Conservation (phyloP, 2,888 invertebrate genomes). For the Cataglyphis cursor region DNA sequence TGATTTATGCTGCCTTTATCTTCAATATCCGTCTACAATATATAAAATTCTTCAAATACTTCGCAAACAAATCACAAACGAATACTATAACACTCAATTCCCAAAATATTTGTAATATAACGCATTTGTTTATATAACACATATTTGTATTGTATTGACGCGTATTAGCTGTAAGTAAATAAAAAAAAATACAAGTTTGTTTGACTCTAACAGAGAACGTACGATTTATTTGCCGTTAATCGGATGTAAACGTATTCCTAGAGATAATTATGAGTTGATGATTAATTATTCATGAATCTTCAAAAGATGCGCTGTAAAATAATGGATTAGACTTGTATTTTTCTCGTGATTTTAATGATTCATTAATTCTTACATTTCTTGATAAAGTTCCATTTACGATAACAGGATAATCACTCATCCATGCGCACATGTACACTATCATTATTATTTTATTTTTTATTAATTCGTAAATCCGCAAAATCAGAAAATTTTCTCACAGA, state of each 20-base stretch:
- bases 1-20: conserved; percentile 55
- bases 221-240: conserved; percentile 52
- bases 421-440: neutral
- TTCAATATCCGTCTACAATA: neutral
- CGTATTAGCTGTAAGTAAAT: conserved; percentile 41
- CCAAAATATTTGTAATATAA: conserved; percentile 35
- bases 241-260: conserved; percentile 55
- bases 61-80: neutral
- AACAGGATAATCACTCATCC: conserved; percentile 58
- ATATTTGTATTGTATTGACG: conserved; percentile 21
- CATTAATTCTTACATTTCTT: conserved; percentile 56
- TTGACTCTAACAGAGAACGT: conserved; percentile 53
- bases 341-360: conserved; percentile 55
- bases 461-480: neutral
- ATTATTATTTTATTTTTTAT: neutral
- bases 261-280: conserved; percentile 64
- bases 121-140: conserved; percentile 47
- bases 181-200: too few relatives aligned
- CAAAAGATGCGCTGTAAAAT: conserved; percentile 57
- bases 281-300: conserved; percentile 61
- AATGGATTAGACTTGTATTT: conserved; percentile 47
- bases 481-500: neutral
- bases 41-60: neutral
- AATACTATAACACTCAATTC: conserved; percentile 1
- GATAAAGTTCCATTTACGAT: conserved; percentile 54